Evolutionary conservation across 2,888 invertebrate genomes (phyloP).

Genomic region (Smittia aterrima): DNA sequence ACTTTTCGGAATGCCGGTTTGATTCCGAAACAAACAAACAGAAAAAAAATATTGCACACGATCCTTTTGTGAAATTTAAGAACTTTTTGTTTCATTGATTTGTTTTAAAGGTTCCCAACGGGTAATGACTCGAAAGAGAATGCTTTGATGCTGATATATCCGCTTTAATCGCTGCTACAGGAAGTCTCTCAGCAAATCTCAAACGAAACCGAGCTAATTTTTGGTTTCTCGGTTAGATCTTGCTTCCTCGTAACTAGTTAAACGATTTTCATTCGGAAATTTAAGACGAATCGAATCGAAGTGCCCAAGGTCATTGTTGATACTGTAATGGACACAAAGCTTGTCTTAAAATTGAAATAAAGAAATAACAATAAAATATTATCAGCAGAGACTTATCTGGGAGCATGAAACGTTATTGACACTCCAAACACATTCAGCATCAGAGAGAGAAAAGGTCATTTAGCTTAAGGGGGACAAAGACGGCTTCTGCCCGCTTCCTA

Average conservation of each 20-base stretch:
- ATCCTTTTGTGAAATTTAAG: conserved; percentile 18
- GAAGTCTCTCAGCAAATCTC: background rate
- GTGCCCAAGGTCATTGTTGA: background rate
- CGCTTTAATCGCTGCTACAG: no score
- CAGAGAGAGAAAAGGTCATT: conserved; percentile 20
- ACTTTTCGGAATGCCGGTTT: background rate
- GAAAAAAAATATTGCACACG: conserved; percentile 14
- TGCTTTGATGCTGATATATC: background rate
- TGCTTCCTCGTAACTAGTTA: no score
- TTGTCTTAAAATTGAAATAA: conserved; percentile 31
- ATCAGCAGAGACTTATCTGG: conserved; percentile 28
- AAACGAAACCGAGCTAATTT: background rate
- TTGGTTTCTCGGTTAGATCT: no score
- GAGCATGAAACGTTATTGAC: conserved; percentile 28
- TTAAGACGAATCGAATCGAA: background rate
- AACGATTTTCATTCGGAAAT: conserved; percentile 14
- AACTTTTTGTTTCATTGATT: background rate
- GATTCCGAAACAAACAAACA: background rate
- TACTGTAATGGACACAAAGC: conserved; percentile 8
- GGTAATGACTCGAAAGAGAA: background rate
- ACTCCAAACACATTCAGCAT: background rate
- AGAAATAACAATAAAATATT: conserved; percentile 34
- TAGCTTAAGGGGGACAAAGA: conserved; percentile 1
- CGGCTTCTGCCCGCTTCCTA: background rate
- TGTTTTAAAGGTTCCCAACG: background rate